Percentiles rank a stretch among this genome's conserved stretches.
phyloP scores from a whole-genome alignment of 2,113 vertebrate genomes.

The Pachyramphus minor region DNA sequence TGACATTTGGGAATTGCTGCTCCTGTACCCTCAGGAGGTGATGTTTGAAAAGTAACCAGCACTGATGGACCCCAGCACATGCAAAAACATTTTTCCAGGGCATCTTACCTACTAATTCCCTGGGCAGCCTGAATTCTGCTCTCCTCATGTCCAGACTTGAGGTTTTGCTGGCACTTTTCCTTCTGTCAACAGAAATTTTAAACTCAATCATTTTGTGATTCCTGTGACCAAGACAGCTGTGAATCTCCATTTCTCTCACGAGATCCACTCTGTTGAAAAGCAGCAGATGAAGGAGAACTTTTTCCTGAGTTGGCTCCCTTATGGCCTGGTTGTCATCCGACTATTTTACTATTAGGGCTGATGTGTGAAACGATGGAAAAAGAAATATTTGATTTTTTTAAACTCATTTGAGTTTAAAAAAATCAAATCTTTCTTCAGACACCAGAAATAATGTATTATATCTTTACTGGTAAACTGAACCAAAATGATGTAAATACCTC shows the following conservation, averaged over 20 bases:
- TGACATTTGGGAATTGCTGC: no score
- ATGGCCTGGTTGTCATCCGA: neutral
- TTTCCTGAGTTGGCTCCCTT: neutral
- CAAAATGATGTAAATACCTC: neutral
- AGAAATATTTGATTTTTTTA: neutral
- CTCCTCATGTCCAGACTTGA: neutral
- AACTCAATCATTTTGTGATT: neutral
- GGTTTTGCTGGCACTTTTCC: neutral
- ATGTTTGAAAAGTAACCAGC: no score
- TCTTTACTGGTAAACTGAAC: neutral
- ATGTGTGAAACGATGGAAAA: neutral
- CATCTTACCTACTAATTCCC: neutral
- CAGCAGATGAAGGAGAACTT: neutral
- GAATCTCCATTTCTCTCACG: neutral
- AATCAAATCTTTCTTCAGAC: no score
- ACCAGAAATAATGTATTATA: neutral
- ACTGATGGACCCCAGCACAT: neutral
- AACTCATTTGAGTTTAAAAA: no score
- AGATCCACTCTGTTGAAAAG: neutral
- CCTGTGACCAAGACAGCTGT: neutral
- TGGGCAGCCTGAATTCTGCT: neutral
- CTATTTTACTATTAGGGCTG: neutral
- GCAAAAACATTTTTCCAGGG: neutral
- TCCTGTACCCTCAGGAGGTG: no score
- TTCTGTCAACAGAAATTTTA: neutral